phyloP scores from a whole-genome alignment of 2,113 vertebrate species.

The Isurus oxyrinchus region DNA sequence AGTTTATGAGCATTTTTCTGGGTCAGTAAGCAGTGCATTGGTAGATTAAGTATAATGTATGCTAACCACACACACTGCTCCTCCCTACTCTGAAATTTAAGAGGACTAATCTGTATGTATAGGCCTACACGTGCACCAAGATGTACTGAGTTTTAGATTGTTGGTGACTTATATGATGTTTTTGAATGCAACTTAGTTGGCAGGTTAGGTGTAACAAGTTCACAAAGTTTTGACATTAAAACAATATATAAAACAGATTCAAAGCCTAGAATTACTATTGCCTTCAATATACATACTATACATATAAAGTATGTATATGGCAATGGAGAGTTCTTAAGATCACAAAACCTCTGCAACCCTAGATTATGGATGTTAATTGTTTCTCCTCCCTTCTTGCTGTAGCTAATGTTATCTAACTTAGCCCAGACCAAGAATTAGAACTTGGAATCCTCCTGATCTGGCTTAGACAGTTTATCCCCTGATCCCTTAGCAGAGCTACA shows the following conservation, averaged over 20 bases:
- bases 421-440: background rate
- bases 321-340: background rate
- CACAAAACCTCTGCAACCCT: background rate
- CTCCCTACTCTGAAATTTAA: background rate
- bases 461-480: background rate
- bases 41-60: background rate
- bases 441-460: background rate
- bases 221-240: background rate
- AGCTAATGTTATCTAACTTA: background rate
- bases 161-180: background rate
- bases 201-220: background rate
- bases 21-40: background rate
- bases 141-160: background rate
- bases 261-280: background rate
- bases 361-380: slow-evolving; percentile 1
- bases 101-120: background rate
- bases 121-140: background rate
- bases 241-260: background rate
- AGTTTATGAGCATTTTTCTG: background rate
- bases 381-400: background rate
- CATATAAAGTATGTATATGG: background rate
- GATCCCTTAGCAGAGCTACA: background rate
- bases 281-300: background rate
- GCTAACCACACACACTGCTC: background rate
- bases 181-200: background rate